A percentile compares a stretch with the other conserved stretches of the same genome.
Evolutionary conservation across 2,113 vertebrate species (phyloP).

Genomic region (Mohoua ochrocephala): DNA sequence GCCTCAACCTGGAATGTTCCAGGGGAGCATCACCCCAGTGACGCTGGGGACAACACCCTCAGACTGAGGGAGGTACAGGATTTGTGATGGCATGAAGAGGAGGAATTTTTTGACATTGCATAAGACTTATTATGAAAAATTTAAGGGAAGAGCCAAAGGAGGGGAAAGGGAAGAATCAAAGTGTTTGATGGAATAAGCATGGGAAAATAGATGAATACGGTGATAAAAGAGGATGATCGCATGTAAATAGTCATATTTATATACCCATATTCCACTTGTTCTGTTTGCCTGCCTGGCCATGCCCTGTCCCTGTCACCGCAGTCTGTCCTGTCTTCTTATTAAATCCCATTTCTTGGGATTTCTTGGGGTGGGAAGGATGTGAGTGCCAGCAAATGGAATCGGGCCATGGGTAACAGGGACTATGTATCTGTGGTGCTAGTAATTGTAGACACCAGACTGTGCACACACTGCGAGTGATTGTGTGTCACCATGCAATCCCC

Average conservation of each 20-base stretch:
- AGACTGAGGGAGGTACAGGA: background rate
- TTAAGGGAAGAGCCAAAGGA: background rate
- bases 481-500: background rate
- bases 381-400: background rate
- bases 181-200: background rate
- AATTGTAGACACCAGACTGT: background rate
- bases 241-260: background rate
- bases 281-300: background rate
- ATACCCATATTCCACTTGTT: background rate
- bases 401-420: background rate
- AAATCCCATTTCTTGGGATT: background rate
- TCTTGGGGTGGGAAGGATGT: background rate
- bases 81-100: background rate
- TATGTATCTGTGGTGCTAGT: background rate
- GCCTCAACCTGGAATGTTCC: background rate
- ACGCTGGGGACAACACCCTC: background rate
- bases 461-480: fast-evolving
- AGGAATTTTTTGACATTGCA: background rate
- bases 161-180: background rate
- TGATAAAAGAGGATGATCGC: background rate
- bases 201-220: background rate
- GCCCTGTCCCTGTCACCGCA: background rate
- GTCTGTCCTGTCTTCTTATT: background rate
- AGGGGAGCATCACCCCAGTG: background rate
- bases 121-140: background rate